phyloP scores from a whole-genome alignment of 2,797 vertebrate species.

The Pseudochromis fuscus region DNA sequence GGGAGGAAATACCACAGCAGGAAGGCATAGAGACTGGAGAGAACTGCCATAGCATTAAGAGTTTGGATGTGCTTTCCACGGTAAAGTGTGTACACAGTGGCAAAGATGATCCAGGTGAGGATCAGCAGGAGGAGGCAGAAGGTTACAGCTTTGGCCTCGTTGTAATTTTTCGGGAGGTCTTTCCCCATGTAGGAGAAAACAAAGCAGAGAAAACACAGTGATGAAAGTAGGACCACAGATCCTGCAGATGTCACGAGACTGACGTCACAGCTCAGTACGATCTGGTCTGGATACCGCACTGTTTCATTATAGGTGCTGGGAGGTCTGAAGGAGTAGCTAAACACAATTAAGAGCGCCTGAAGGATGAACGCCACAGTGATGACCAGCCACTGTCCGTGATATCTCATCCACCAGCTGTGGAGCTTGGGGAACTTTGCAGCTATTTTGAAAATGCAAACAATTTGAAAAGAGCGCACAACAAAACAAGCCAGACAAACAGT shows the following conservation, averaged over 20 bases:
- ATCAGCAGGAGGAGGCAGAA: constrained; percentile 88
- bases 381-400: constrained; percentile 82
- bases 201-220: constrained; percentile 78
- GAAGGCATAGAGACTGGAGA: constrained; percentile 81
- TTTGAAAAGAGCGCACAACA: constrained; percentile 88
- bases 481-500: constrained; percentile 86
- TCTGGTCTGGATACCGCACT: constrained; percentile 56
- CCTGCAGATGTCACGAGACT: constrained; percentile 32
- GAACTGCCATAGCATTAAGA: constrained; percentile 54
- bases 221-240: constrained; percentile 32
- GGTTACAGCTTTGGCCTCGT: constrained; percentile 90
- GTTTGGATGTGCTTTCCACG: constrained; percentile 14
- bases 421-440: constrained; percentile 79
- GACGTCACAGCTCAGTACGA: constrained; percentile 79
- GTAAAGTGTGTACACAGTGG: constrained; percentile 66
- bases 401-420: constrained; percentile 83
- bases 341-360: constrained; percentile 73
- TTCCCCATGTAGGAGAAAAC: constrained; percentile 89
- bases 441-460: constrained; percentile 90
- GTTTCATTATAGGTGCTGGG: constrained; percentile 75
- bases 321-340: constrained; percentile 42
- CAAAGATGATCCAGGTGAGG: constrained; percentile 82
- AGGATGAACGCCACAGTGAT: constrained; percentile 63
- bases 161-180: constrained; percentile 91
- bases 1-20: constrained; percentile 88